Evolutionary conservation across 2,113 vertebrate genomes (phyloP).

Genomic region (Struthidea cinerea): DNA sequence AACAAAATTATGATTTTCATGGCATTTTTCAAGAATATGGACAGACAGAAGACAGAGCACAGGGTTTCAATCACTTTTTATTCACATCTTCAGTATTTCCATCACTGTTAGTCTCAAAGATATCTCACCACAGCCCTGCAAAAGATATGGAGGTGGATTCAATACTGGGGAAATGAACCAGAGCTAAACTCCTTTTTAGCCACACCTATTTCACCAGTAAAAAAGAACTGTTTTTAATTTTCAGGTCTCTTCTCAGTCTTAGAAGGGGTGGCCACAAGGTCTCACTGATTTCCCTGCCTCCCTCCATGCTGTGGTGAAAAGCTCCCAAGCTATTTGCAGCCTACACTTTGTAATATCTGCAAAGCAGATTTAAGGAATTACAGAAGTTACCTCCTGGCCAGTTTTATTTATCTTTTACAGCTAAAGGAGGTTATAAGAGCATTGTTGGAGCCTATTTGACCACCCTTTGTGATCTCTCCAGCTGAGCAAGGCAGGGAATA

Average conservation of each 20-base stretch:
- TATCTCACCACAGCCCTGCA: not conserved
- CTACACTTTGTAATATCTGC: not conserved
- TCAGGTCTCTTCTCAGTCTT: not conserved
- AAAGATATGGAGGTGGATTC: not conserved
- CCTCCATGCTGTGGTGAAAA: not conserved
- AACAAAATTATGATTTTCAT: not conserved
- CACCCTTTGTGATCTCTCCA: slow-evolving; percentile 16
- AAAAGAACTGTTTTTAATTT: not conserved
- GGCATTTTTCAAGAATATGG: not conserved
- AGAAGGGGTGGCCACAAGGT: not conserved
- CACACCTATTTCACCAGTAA: not conserved
- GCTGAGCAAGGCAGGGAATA: slow-evolving; percentile 18
- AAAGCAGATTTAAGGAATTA: slow-evolving; percentile 24
- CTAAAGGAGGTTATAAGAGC: not conserved
- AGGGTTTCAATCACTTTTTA: not conserved
- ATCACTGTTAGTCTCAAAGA: not conserved
- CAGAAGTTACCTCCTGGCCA: slow-evolving; percentile 24
- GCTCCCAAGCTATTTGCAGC: not conserved
- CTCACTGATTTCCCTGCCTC: not conserved
- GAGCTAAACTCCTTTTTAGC: not conserved
- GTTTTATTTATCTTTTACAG: slow-evolving; percentile 51
- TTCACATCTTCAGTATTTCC: not conserved
- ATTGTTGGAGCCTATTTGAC: slow-evolving; percentile 1
- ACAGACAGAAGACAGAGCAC: not conserved
- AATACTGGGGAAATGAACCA: not conserved